Conservation (phyloP, 2,888 invertebrate genomes). For the Ectropis crepuscularia region DNA sequence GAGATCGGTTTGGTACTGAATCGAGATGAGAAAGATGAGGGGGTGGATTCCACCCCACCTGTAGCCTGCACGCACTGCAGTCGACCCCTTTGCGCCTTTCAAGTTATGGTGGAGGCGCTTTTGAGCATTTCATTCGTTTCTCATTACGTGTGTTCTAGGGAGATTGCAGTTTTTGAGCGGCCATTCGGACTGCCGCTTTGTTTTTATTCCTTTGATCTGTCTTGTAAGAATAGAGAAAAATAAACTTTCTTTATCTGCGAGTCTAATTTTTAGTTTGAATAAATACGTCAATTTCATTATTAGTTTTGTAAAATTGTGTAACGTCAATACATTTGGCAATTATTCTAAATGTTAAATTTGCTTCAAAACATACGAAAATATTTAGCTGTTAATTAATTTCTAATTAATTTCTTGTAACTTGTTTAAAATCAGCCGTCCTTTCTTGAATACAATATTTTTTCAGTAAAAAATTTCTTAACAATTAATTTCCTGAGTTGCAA, state of each 20-base stretch:
- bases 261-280: no score
- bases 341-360: no score
- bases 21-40: slow-evolving; percentile 49
- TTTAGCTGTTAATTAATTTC: no score
- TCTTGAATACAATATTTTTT: no score
- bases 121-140: slow-evolving; percentile 46
- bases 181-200: background rate
- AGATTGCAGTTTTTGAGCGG: slow-evolving; percentile 37
- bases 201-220: background rate
- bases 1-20: slow-evolving; percentile 57
- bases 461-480: no score
- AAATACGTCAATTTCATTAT: no score
- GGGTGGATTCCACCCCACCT: slow-evolving; percentile 70
- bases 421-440: no score
- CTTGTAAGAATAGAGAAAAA: background rate
- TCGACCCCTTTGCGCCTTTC: slow-evolving; percentile 69
- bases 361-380: no score
- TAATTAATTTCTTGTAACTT: no score
- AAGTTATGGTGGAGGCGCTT: slow-evolving; percentile 54
- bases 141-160: slow-evolving; percentile 40
- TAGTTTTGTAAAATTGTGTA: no score
- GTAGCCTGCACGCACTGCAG: slow-evolving; percentile 81
- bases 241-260: background rate
- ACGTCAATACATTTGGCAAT: no score
- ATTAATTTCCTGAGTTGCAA: no score